Conservation (phyloP, 2,113 vertebrate genomes). For the Gavia stellata region DNA sequence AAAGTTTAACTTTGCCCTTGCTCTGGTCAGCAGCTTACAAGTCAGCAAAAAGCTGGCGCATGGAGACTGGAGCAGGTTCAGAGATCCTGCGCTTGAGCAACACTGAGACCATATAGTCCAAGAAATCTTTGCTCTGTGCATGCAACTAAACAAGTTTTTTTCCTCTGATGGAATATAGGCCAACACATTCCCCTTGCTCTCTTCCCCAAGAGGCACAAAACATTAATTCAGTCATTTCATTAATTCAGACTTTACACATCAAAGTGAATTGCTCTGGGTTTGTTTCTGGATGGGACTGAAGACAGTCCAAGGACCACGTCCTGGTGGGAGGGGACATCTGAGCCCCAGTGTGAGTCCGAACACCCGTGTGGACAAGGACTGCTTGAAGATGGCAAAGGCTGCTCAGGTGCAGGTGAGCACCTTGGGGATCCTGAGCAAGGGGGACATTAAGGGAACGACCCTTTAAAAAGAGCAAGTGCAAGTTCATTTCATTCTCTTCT, state of each 20-base stretch:
- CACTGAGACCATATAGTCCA: background rate
- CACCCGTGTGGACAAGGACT: accelerated
- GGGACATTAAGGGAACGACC: background rate
- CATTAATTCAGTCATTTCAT: conserved; percentile 56
- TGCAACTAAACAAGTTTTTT: background rate
- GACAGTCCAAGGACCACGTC: background rate
- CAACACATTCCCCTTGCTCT: background rate
- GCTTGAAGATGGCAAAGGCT: background rate
- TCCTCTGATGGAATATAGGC: conserved; percentile 41
- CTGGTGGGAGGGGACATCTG: background rate
- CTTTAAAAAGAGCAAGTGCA: background rate
- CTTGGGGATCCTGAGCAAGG: background rate
- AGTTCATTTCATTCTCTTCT: background rate
- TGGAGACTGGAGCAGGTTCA: background rate
- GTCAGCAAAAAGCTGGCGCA: background rate
- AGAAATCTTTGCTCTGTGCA: background rate
- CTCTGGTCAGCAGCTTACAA: background rate
- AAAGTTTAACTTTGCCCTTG: background rate
- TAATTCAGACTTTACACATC: conserved; percentile 58
- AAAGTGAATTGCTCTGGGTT: conserved; percentile 49
- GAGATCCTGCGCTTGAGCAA: background rate
- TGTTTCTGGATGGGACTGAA: conserved; percentile 15
- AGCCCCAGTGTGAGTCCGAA: background rate
- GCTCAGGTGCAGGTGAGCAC: background rate
- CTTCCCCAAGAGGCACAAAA: conserved; percentile 31